Base-by-base conservation (phyloP, 1,140 invertebrate species). In the Drosophila orosa region DNA sequence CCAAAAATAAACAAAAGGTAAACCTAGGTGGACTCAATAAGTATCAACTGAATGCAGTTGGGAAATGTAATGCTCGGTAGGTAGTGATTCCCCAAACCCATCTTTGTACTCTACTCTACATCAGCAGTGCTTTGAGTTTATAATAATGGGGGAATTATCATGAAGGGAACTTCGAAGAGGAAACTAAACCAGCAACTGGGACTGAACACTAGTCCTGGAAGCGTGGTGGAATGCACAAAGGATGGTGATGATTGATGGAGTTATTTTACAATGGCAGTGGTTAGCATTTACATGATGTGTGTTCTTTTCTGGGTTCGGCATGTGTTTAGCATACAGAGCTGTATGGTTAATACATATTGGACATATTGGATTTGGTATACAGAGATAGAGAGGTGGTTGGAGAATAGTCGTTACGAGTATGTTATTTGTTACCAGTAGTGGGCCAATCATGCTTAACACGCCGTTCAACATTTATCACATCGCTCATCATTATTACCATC, bases 391-490 rank as follows among this genome's bases (percentile, higher is more conserved):
- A 74, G 68, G 72, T 74, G 69, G 68, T 63, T 59, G 24, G 65
- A 59, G 66, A 61, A 40, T 73, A 65, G 47, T 83, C 79, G 67
- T 40, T 68, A 67, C 65, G 44, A 67, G 52, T 59, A 83, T 89
- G 80, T 80, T 74, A 65, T 69, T 72, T 90, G 90, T 91, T 91
- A 91, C 90, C 90, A 91, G 90, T 91, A 91, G 90, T 91, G 90
- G 90, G 90, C 90, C 90, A 91, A 91, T 91, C 90, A 91, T 91
- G 90, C 90, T 91, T 78, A 78, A 78, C 73, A 89, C 84, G 84
- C 80, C 80, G 80, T 84, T 90, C 33, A 63, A 87, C 84, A 84
- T 65, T 77, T 79, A 87, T 83, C 83, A 87, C 83, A 87, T 86
- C 78, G 83, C 72, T 87, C 66, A 79, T 82, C 63, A 81, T 82